Evolutionary conservation across 2,797 vertebrate genomes (phyloP).

Genomic region (Typhlichthys eigenmanni): DNA sequence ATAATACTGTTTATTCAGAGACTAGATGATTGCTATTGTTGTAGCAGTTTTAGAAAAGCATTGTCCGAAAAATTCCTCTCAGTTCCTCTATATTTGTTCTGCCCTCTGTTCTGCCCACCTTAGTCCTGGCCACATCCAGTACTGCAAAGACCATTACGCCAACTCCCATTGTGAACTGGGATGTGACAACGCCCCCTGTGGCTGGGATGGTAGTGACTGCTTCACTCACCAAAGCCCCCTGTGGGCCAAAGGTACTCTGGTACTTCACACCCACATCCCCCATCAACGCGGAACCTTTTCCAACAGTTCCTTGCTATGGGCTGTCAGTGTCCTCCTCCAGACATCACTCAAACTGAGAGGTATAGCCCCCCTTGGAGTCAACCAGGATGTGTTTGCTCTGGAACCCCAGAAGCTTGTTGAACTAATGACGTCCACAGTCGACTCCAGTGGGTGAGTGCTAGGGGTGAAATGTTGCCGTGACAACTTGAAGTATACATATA

Average conservation of each 20-base stretch:
- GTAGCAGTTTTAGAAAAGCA: not conserved
- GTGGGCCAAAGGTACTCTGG: slow-evolving; percentile 76
- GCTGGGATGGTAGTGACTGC: slow-evolving; percentile 90
- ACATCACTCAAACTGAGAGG: slow-evolving; percentile 73
- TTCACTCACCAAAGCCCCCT: slow-evolving; percentile 40
- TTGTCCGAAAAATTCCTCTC: not conserved
- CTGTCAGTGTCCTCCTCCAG: slow-evolving; percentile 78
- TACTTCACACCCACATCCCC: slow-evolving; percentile 75
- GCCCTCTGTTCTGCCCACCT: not conserved
- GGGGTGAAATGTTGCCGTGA: not conserved
- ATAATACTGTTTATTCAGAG: no score
- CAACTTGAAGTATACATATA: not conserved
- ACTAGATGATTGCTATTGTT: no score
- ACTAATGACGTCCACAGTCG: slow-evolving; percentile 42
- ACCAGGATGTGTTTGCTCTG: slow-evolving; percentile 61
- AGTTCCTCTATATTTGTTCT: not conserved
- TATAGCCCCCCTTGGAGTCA: slow-evolving; percentile 65
- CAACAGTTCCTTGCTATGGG: slow-evolving; percentile 79
- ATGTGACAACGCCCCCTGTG: slow-evolving; percentile 81
- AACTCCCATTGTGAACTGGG: slow-evolving; percentile 85
- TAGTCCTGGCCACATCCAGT: slow-evolving; percentile 81
- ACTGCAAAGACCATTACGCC: slow-evolving; percentile 84
- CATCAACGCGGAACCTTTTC: slow-evolving; percentile 55
- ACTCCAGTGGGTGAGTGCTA: slow-evolving; percentile 68
- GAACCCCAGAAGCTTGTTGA: slow-evolving; percentile 59